phyloP scores from a whole-genome alignment of 1,140 invertebrate species.

The Philaenus spumarius region DNA sequence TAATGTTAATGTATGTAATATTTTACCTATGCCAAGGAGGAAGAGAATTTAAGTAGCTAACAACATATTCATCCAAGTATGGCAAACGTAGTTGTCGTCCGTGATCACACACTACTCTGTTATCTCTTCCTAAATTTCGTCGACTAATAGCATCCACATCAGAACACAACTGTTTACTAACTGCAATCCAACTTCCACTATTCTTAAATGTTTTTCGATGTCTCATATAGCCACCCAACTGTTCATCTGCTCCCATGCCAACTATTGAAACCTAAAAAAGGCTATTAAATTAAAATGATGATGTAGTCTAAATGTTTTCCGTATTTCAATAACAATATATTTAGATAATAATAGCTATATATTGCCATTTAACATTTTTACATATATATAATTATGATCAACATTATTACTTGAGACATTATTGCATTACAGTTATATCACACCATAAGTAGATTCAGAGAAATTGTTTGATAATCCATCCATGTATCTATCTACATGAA shows the following conservation, averaged over 20 bases:
- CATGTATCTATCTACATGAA: too few relatives aligned
- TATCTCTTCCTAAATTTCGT: conserved; percentile 91
- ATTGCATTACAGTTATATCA: too few relatives aligned
- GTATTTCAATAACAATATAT: too few relatives aligned
- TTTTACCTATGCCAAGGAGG: conserved; percentile 69
- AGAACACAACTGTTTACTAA: conserved; percentile 60
- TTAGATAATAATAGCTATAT: too few relatives aligned
- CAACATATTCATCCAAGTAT: conserved; percentile 90
- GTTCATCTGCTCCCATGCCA: conserved; percentile 95
- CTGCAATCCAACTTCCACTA: conserved; percentile 53
- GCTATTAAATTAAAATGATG: too few relatives aligned
- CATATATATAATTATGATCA: too few relatives aligned
- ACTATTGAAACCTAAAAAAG: conserved; percentile 69
- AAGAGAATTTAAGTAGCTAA: conserved; percentile 61
- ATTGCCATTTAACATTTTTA: too few relatives aligned
- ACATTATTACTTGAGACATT: too few relatives aligned
- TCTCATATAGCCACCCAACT: conserved; percentile 89
- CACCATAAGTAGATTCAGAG: too few relatives aligned
- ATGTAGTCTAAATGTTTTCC: too few relatives aligned
- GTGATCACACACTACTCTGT: conserved; percentile 75
- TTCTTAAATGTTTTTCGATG: conserved; percentile 68
- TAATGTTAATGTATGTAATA: too few relatives aligned
- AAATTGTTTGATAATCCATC: too few relatives aligned
- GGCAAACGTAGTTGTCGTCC: conserved; percentile 76
- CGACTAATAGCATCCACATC: conserved; percentile 83